These are phyloP conservation scores for Raja brachyura DNA, from an alignment of 2,113 vertebrate genomes.

Conservation along the genomic window DNA sequence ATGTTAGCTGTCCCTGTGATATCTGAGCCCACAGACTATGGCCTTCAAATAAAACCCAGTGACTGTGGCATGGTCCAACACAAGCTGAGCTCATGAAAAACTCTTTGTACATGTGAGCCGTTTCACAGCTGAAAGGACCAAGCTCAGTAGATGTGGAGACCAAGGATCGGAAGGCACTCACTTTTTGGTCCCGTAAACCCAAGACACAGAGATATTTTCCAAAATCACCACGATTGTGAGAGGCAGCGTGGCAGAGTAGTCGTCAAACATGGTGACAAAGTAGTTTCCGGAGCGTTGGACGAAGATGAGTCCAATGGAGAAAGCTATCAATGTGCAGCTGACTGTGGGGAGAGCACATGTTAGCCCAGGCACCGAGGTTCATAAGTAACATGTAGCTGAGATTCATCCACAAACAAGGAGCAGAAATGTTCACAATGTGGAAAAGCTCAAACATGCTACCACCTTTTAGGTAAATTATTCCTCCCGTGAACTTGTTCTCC, in stretches of 20 bases:
- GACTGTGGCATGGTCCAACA: neutral
- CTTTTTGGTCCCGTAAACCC: constrained; percentile 97
- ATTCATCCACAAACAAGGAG: neutral
- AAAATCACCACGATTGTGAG: constrained; percentile 93
- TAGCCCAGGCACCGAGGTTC: neutral
- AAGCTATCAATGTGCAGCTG: constrained; percentile 83
- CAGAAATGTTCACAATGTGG: neutral
- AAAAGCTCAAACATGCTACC: neutral
- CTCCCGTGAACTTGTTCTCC: neutral
- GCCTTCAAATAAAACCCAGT: neutral
- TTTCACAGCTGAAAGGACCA: neutral
- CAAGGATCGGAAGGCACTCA: constrained; percentile 42
- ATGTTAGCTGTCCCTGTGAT: neutral
- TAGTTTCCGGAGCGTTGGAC: constrained; percentile 97
- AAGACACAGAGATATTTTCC: constrained; percentile 93
- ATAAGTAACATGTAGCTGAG: neutral
- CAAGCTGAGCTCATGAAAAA: neutral
- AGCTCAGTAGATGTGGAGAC: neutral
- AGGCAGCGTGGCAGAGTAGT: constrained; percentile 90
- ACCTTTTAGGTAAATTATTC: neutral
- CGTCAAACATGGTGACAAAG: constrained; percentile 97
- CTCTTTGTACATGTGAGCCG: neutral
- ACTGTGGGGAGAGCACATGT: constrained; percentile 54
- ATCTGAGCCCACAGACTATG: neutral
- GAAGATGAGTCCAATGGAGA: constrained; percentile 85